Percentiles rank a stretch among this genome's conserved stretches.
Evolutionary conservation across 2,113 vertebrate genomes (phyloP).

Genomic region (Etia nguti): DNA sequence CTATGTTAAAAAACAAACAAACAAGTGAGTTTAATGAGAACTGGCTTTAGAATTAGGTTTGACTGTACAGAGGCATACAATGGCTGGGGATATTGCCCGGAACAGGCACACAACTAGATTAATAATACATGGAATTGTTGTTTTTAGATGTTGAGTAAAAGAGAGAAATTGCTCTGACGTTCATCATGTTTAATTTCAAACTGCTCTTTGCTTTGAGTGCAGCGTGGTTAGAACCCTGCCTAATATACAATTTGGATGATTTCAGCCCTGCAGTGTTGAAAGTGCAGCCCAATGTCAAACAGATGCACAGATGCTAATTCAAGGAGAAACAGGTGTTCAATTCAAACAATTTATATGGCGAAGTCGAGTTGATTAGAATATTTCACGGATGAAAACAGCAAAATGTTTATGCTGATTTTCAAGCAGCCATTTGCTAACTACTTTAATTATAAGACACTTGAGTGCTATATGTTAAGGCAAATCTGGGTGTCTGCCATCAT

Average conservation of each 20-base stretch:
- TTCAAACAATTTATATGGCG: neutral
- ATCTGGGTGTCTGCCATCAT: constrained; percentile 5
- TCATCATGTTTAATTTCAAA: neutral
- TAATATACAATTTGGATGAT: constrained; percentile 1
- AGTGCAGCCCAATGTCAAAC: neutral
- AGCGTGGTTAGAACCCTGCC: neutral
- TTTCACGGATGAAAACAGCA: neutral
- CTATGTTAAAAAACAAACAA: neutral
- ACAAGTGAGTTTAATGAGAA: neutral
- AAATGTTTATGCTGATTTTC: neutral
- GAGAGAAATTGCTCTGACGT: neutral
- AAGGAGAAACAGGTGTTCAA: constrained; percentile 33
- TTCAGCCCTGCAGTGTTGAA: neutral
- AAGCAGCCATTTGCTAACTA: constrained; percentile 12
- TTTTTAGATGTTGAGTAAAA: neutral
- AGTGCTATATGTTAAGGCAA: neutral
- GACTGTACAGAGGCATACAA: neutral
- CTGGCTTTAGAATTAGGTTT: neutral
- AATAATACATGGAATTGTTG: neutral
- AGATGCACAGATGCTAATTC: constrained; percentile 4
- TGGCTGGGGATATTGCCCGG: neutral
- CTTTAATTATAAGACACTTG: neutral
- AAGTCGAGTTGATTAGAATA: constrained; percentile 9
- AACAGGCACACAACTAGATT: neutral
- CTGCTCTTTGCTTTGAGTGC: neutral